phyloP scores from a whole-genome alignment of 2,113 vertebrate genomes.

The Beaufortia kweichowensis region DNA sequence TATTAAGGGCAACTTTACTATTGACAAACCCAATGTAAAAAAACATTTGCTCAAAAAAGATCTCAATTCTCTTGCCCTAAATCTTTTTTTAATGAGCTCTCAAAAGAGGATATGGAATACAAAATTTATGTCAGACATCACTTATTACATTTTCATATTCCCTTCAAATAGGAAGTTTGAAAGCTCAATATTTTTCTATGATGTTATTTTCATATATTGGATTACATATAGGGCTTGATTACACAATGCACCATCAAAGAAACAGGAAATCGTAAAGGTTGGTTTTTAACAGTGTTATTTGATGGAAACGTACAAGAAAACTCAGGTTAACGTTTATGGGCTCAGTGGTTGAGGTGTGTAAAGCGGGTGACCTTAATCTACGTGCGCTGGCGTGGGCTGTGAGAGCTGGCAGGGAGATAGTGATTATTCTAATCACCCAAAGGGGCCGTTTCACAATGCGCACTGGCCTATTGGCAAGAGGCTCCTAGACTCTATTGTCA shows the following conservation, averaged over 20 bases:
- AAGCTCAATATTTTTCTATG: neutral
- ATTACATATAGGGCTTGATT: neutral
- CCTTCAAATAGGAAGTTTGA: neutral
- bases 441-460: slow-evolving; percentile 40
- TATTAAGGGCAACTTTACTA: slow-evolving; percentile 11
- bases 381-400: slow-evolving; percentile 38
- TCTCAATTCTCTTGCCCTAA: neutral
- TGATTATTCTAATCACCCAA: slow-evolving; percentile 51
- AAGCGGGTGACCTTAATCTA: slow-evolving; percentile 47
- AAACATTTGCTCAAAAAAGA: neutral
- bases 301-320: slow-evolving; percentile 3
- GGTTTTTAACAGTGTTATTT: slow-evolving; percentile 14
- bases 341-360: slow-evolving; percentile 13
- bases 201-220: neutral
- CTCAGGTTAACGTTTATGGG: slow-evolving; percentile 11
- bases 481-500: slow-evolving; percentile 38
- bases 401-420: slow-evolving; percentile 41
- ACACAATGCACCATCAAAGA: neutral
- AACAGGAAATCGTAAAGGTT: neutral
- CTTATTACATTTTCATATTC: slow-evolving; percentile 9
- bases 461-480: slow-evolving; percentile 34
- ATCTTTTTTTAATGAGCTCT: neutral
- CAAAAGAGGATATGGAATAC: slow-evolving; percentile 16
- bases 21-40: neutral
- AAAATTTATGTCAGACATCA: slow-evolving; percentile 6